Evolutionary conservation across 2,888 invertebrate species (phyloP).

Genomic region (Synergus itoensis): DNA sequence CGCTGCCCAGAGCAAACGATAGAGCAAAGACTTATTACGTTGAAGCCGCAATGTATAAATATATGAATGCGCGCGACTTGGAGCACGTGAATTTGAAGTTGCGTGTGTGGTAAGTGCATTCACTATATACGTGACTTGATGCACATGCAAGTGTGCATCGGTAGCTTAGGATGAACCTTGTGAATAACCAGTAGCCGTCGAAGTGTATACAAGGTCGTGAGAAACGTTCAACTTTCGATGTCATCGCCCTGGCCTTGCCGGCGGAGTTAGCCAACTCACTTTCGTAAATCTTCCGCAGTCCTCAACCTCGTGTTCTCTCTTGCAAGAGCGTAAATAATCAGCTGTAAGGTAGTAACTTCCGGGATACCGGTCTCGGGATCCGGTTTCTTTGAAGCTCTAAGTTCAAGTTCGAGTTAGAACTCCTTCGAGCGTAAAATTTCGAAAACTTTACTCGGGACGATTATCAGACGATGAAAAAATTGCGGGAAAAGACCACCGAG

Average conservation of each 20-base stretch:
- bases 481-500: constrained; percentile 48
- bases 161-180: constrained; percentile 37
- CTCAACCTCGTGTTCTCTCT: constrained; percentile 21
- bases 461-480: constrained; percentile 53
- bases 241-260: constrained; percentile 57
- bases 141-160: constrained; percentile 21
- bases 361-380: constrained; percentile 57
- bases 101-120: constrained; percentile 5
- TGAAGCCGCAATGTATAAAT: constrained; percentile 14
- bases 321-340: constrained; percentile 47
- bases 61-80: constrained; percentile 20
- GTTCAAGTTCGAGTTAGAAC: constrained; percentile 42
- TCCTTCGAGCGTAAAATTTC: constrained; percentile 58
- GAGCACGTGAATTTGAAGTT: constrained; percentile 26
- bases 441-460: constrained; percentile 45
- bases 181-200: constrained; percentile 57
- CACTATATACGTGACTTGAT: constrained; percentile 10
- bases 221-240: constrained; percentile 64
- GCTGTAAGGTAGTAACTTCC: constrained; percentile 54
- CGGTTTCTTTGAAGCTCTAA: constrained; percentile 53
- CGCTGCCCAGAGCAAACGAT: neutral
- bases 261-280: constrained; percentile 53
- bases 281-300: constrained; percentile 53
- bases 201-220: constrained; percentile 64
- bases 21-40: neutral